These are phyloP conservation scores for Panzeria rudis DNA, from an alignment of 2,888 invertebrate genomes.

Conservation along the genomic window DNA sequence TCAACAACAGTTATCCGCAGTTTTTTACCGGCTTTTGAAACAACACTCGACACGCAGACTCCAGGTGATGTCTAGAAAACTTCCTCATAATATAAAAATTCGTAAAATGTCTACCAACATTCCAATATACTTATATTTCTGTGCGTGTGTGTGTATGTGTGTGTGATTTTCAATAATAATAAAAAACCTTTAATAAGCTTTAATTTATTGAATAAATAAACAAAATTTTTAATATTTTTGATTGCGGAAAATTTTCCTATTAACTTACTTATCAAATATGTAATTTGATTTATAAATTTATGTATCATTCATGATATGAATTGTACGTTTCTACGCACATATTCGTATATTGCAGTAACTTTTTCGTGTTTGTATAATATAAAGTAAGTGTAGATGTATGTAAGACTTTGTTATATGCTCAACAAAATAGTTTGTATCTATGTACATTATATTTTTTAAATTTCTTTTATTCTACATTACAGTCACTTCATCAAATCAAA, in stretches of 20 bases:
- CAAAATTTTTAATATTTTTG: constrained; percentile 1
- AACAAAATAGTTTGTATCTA: neutral
- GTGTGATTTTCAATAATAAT: neutral
- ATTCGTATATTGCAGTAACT: neutral
- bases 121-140: neutral
- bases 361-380: too few relatives aligned
- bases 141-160: neutral
- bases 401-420: neutral
- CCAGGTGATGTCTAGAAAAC: neutral
- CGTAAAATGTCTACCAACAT: neutral
- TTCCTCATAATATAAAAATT: neutral
- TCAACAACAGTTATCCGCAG: neutral
- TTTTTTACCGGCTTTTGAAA: neutral
- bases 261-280: neutral
- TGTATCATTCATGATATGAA: neutral
- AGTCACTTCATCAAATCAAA: too few relatives aligned
- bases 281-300: neutral
- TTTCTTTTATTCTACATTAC: neutral
- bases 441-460: neutral
- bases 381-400: too few relatives aligned
- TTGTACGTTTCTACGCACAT: neutral
- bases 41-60: constrained; percentile 3
- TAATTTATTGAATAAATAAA: constrained; percentile 6
- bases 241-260: constrained; percentile 3
- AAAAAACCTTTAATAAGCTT: neutral